These are phyloP conservation scores for Monochamus alternatus DNA, from an alignment of 2,888 invertebrate species.

Conservation along the genomic window DNA sequence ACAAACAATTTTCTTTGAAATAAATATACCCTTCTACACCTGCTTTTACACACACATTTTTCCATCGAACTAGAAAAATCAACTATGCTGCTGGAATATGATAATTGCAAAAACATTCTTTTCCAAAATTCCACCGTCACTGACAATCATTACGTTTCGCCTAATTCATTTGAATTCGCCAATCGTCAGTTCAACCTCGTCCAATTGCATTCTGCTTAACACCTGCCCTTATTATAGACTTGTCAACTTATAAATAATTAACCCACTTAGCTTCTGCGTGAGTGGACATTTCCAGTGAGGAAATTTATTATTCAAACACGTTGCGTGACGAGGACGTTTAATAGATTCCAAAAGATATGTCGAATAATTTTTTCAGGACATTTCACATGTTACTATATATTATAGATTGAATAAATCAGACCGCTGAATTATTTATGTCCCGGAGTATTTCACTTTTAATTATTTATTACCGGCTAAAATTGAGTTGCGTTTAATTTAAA, in stretches of 20 bases:
- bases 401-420: constrained; percentile 7
- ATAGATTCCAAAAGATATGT: constrained; percentile 26
- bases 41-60: too few relatives aligned
- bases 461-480: background rate
- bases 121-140: too few relatives aligned
- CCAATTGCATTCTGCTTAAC: too few relatives aligned
- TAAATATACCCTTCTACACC: too few relatives aligned
- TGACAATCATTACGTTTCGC: too few relatives aligned
- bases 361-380: constrained; percentile 12
- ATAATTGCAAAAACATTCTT: too few relatives aligned
- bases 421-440: constrained; percentile 1
- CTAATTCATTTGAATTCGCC: too few relatives aligned
- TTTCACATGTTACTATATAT: constrained; percentile 4
- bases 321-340: constrained; percentile 28
- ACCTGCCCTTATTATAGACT: background rate
- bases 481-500: too few relatives aligned
- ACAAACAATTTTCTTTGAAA: too few relatives aligned
- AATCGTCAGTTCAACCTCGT: too few relatives aligned
- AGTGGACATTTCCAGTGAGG: constrained; percentile 16
- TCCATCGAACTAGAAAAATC: too few relatives aligned
- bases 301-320: constrained; percentile 26
- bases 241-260: constrained; percentile 15
- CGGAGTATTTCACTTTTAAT: background rate
- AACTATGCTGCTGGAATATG: too few relatives aligned
- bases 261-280: constrained; percentile 15